These are phyloP conservation scores for Eledona agricola DNA, from an alignment of 2,888 invertebrate species.

Conservation along the genomic window DNA sequence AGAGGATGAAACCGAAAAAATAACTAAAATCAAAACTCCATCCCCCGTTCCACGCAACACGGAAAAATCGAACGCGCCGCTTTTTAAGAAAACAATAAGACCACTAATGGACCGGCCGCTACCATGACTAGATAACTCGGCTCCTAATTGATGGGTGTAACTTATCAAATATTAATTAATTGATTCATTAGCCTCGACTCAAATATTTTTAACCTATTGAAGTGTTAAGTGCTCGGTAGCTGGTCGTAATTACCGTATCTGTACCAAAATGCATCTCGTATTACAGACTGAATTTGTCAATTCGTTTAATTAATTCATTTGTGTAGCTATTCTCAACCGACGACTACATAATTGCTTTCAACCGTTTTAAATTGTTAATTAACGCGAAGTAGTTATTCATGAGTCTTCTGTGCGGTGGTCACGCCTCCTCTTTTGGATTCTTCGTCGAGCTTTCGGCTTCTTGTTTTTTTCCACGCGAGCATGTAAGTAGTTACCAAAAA, in stretches of 20 bases:
- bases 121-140: slow-evolving; percentile 26
- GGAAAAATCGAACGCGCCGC: background rate
- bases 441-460: slow-evolving; percentile 14
- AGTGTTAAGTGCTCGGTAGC: slow-evolving; percentile 5
- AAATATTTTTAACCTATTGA: slow-evolving; percentile 7
- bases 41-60: too few species aligned
- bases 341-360: slow-evolving; percentile 27
- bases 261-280: slow-evolving; percentile 2
- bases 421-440: slow-evolving; percentile 24
- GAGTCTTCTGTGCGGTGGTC: slow-evolving; percentile 19
- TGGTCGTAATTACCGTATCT: too few species aligned
- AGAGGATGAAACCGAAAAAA: slow-evolving; percentile 35
- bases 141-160: slow-evolving; percentile 45
- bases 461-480: too few species aligned
- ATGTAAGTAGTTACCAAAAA: slow-evolving; percentile 4
- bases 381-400: slow-evolving; percentile 30
- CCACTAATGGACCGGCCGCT: slow-evolving; percentile 15
- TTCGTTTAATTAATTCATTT: slow-evolving; percentile 34
- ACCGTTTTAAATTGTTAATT: slow-evolving; percentile 33
- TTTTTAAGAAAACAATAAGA: slow-evolving; percentile 18
- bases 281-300: slow-evolving; percentile 19
- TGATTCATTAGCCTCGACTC: slow-evolving; percentile 40
- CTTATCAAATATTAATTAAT: slow-evolving; percentile 47
- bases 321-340: slow-evolving; percentile 16
- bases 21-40: slow-evolving; percentile 24